A percentile compares a stretch with the other conserved stretches of the same genome.
These are phyloP conservation scores for Platyscapa corneri DNA, from an alignment of 1,140 invertebrate genomes.

Conservation along the genomic window DNA sequence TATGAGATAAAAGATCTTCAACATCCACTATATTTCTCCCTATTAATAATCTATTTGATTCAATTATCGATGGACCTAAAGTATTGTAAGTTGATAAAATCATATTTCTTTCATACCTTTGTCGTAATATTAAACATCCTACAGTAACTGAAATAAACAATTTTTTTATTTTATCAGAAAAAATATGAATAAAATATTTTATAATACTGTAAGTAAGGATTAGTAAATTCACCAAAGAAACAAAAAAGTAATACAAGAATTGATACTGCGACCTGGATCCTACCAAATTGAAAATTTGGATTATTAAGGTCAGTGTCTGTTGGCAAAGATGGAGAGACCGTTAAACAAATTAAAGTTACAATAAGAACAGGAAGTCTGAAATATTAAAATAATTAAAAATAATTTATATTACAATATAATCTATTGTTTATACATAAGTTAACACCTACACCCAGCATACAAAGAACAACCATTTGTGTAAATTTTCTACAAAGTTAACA, in stretches of 20 bases:
- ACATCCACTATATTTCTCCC: constrained; percentile 79
- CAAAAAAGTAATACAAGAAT: constrained; percentile 80
- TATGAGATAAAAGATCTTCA: constrained; percentile 79
- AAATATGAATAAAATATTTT: neutral
- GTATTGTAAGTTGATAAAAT: constrained; percentile 63
- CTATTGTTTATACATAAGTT: neutral
- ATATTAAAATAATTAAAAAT: neutral
- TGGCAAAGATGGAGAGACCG: constrained; percentile 56
- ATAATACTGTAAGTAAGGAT: constrained; percentile 36
- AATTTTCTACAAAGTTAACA: constrained; percentile 84
- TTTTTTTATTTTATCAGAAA: neutral
- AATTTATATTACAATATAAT: neutral
- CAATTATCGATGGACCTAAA: constrained; percentile 63
- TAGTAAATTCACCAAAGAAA: constrained; percentile 77
- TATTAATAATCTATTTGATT: constrained; percentile 52
- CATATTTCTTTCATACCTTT: constrained; percentile 77
- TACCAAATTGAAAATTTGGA: constrained; percentile 88
- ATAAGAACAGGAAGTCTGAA: constrained; percentile 75
- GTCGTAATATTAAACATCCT: constrained; percentile 84
- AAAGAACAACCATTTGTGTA: constrained; percentile 82
- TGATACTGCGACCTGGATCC: constrained; percentile 81
- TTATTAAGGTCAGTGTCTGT: constrained; percentile 77
- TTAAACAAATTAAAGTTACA: constrained; percentile 64
- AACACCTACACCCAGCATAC: constrained; percentile 85
- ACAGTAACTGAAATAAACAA: constrained; percentile 78